phyloP scores from a whole-genome alignment of 2,797 vertebrate genomes.

The Euphonia xanthogaster region DNA sequence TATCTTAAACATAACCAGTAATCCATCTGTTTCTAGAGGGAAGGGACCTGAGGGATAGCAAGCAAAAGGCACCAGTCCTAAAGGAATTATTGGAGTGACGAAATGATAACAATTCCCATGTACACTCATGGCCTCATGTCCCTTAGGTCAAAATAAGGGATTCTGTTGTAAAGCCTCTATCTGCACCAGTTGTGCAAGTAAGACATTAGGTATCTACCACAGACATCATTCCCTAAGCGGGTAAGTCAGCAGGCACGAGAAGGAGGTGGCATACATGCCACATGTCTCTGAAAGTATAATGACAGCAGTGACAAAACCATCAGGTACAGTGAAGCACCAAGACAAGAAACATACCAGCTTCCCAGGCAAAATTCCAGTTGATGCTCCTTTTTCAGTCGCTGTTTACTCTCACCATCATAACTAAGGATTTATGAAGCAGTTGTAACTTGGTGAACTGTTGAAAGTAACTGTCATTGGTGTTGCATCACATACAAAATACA shows the following conservation, averaged over 20 bases:
- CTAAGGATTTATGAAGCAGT: not conserved
- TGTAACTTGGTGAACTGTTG: not conserved
- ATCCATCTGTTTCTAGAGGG: conserved; percentile 29
- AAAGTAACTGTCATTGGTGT: not conserved
- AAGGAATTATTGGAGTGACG: not conserved
- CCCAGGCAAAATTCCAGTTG: not conserved
- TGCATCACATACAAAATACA: not conserved
- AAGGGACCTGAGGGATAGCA: not conserved
- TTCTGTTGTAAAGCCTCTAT: not conserved
- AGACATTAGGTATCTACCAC: not conserved
- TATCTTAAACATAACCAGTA: conserved; percentile 56
- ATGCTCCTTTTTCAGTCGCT: not conserved
- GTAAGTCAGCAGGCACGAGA: not conserved
- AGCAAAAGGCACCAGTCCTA: conserved; percentile 30
- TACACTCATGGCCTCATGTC: not conserved
- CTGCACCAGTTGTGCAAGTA: not conserved
- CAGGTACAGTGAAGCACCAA: not conserved
- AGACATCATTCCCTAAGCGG: not conserved
- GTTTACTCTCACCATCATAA: not conserved
- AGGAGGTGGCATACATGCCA: fast-evolving
- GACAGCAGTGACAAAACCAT: not conserved
- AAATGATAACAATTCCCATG: not conserved
- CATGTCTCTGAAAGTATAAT: not conserved
- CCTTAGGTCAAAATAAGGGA: not conserved
- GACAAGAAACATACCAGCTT: not conserved